Percentiles rank a stretch among this genome's conserved stretches.
Evolutionary conservation across 2,888 invertebrate genomes (phyloP).

Genomic region (Drosophila nigricruria): DNA sequence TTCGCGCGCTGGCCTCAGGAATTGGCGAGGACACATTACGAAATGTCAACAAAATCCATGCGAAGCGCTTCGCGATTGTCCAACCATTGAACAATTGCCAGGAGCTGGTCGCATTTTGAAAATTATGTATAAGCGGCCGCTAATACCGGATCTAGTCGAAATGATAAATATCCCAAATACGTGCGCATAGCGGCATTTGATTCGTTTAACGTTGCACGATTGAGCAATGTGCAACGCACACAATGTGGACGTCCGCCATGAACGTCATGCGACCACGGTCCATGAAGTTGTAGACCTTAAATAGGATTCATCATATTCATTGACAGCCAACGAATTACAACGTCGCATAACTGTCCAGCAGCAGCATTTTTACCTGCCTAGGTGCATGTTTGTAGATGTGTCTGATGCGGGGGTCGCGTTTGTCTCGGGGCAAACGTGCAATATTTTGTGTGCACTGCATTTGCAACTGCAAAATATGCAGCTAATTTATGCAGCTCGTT

Average conservation of each 20-base stretch:
- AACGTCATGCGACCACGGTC: slow-evolving; percentile 20
- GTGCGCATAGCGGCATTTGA: slow-evolving; percentile 66
- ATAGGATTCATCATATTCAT: slow-evolving; percentile 48
- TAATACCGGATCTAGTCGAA: slow-evolving; percentile 21
- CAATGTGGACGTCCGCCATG: slow-evolving; percentile 15
- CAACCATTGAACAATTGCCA: slow-evolving; percentile 31
- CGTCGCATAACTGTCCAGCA: slow-evolving; percentile 20
- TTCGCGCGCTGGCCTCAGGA: slow-evolving; percentile 6
- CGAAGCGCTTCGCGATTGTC: slow-evolving; percentile 14
- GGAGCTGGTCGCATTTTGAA: slow-evolving; percentile 46
- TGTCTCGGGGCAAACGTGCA: slow-evolving; percentile 54
- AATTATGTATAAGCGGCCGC: slow-evolving; percentile 30
- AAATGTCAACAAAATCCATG: slow-evolving; percentile 46
- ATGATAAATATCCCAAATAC: slow-evolving; percentile 74
- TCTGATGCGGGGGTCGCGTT: background rate
- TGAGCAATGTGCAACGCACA: slow-evolving; percentile 33
- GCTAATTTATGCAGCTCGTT: slow-evolving; percentile 62
- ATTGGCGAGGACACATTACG: slow-evolving; percentile 43
- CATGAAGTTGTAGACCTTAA: slow-evolving; percentile 30
- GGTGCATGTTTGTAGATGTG: slow-evolving; percentile 5
- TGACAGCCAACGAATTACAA: slow-evolving; percentile 43
- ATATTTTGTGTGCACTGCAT: slow-evolving; percentile 61
- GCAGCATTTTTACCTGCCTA: slow-evolving; percentile 39
- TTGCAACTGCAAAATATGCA: slow-evolving; percentile 56
- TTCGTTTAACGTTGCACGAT: slow-evolving; percentile 51